A percentile compares a stretch with the other conserved stretches of the same genome.
These are phyloP conservation scores for Cyphomyrmex costatus DNA, from an alignment of 1,140 invertebrate genomes.

Conservation along the genomic window DNA sequence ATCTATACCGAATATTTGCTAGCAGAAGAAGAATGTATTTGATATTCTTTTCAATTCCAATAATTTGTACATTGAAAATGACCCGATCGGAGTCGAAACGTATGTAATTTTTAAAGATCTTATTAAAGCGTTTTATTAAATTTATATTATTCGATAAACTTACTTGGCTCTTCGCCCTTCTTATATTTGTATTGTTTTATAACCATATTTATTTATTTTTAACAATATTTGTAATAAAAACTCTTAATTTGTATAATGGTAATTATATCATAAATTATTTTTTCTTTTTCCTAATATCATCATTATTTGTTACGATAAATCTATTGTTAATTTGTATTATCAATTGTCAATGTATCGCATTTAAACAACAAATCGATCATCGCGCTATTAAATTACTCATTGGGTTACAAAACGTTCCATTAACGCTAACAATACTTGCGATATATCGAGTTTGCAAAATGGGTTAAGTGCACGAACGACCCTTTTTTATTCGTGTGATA, in stretches of 20 bases:
- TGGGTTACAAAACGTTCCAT: conserved; percentile 49
- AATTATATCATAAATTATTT: conserved; percentile 5
- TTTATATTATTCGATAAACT: too few species aligned
- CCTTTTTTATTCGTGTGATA: conserved; percentile 52
- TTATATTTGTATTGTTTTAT: too few species aligned
- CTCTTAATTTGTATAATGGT: neutral
- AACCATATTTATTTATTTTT: too few species aligned
- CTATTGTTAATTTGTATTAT: conserved; percentile 22
- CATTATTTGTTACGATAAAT: neutral
- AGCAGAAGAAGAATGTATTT: too few species aligned
- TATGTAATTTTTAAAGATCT: too few species aligned
- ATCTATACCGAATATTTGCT: too few species aligned
- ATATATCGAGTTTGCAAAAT: conserved; percentile 46
- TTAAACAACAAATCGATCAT: conserved; percentile 45
- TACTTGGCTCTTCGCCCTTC: too few species aligned
- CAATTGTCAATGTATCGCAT: conserved; percentile 33
- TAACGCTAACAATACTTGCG: conserved; percentile 30
- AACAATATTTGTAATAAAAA: neutral
- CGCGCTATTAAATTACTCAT: conserved; percentile 50
- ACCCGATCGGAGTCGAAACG: too few species aligned
- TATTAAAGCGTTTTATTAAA: too few species aligned
- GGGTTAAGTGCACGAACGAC: conserved; percentile 48
- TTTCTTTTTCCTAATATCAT: neutral
- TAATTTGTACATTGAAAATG: too few species aligned
- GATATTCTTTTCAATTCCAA: too few species aligned